Base-by-base conservation (phyloP, 2,797 vertebrate genomes). In the Synaphobranchus kaupii region DNA sequence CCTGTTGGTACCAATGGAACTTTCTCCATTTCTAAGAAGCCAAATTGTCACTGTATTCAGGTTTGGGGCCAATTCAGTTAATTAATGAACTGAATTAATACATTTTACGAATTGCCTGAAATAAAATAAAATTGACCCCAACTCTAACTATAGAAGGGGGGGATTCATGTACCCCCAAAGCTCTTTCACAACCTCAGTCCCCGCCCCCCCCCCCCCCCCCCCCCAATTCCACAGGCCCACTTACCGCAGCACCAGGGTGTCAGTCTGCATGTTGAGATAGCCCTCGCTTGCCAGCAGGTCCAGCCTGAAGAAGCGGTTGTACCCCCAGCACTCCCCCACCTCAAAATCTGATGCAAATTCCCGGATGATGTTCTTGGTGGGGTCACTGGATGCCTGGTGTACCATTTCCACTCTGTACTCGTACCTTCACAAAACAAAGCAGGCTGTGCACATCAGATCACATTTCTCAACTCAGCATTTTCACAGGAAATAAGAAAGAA, bases 351-450 rank as follows among this genome's bases (percentile, higher is more conserved):
- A 99, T 4, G 99, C 99, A 89, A 99, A 99, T 91, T 99, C 99
- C 47, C 99, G 92, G 87, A 99, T 99, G 17, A 99, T 99, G 94
- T 99, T 99, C 91, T 99, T 99, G 54, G 97, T 96, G 39, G 98
- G 97, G 88, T 99, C 98, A 0, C 97, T 99, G 92, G 98, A 98
- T 84, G 97, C 98, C 91, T 99, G 99, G 91, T 99, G 98, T 89
- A 99, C 98, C 98, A 99, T 99, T 92, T 99, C 99, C 50, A 99
- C 99, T 7, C 99, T 97, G 93, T 99, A 99, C 89, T 99, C 98
- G 0, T 99, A 99, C 90, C 99, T 99, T 76, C 25, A 87, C 87
- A 47, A 85, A 15, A 81, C 48, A 81, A 1, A 83, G 15, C 15
- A 83, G 7, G 25, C 60, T 5, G 60, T n/a, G 9, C n/a, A 9